phyloP scores from a whole-genome alignment of 2,797 vertebrate genomes.

The Coranthus polyacanthus region DNA sequence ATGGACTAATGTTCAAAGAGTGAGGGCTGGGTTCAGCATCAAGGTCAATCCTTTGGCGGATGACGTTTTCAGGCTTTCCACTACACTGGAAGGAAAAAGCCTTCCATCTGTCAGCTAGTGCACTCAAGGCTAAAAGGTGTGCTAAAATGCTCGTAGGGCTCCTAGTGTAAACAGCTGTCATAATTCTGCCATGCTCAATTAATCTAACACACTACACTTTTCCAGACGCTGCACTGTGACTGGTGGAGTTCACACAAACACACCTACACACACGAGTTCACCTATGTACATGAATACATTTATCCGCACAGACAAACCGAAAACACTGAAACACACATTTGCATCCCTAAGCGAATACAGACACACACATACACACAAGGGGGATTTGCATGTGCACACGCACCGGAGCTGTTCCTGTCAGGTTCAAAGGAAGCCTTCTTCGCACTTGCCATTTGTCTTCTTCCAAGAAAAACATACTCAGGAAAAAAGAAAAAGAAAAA shows the following conservation, averaged over 20 bases:
- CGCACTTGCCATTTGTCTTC: slow-evolving; percentile 74
- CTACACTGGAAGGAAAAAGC: slow-evolving; percentile 77
- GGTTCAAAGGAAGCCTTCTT: slow-evolving; percentile 76
- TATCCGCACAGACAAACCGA: slow-evolving; percentile 25
- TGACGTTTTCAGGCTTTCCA: slow-evolving; percentile 78
- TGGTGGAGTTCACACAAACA: slow-evolving; percentile 59
- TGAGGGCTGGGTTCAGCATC: slow-evolving; percentile 70
- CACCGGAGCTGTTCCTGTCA: slow-evolving; percentile 63
- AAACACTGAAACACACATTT: slow-evolving; percentile 48
- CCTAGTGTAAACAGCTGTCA: slow-evolving; percentile 87
- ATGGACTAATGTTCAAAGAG: slow-evolving; percentile 73
- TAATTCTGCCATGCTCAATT: slow-evolving; percentile 87
- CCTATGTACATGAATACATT: slow-evolving; percentile 43
- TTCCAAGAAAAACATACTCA: slow-evolving; percentile 73
- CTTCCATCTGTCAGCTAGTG: slow-evolving; percentile 82
- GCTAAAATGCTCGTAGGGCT: slow-evolving; percentile 81
- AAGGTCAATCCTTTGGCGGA: slow-evolving; percentile 77
- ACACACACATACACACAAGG: slow-evolving; percentile 14
- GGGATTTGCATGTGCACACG: slow-evolving; percentile 55
- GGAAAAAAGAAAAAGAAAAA: slow-evolving; percentile 51
- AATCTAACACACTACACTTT: slow-evolving; percentile 83
- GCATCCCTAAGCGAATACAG: slow-evolving; percentile 39
- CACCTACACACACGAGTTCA: slow-evolving; percentile 51
- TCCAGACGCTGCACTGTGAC: slow-evolving; percentile 74
- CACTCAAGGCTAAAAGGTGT: slow-evolving; percentile 85